Conservation (phyloP, 2,797 vertebrate species). For the Phrynocephalus vlangalii region DNA sequence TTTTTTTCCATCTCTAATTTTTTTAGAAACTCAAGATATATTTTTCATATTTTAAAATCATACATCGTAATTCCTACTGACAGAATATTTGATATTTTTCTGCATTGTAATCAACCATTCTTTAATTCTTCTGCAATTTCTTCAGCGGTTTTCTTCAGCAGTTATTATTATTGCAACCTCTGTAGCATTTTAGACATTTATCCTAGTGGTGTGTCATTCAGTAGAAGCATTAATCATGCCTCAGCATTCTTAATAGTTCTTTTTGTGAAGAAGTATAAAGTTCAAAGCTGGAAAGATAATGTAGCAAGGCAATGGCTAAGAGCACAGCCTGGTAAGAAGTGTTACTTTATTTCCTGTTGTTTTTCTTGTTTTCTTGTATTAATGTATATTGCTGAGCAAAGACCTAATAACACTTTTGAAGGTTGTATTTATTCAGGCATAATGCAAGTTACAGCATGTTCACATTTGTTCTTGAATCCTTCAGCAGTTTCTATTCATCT, state of each 20-base stretch:
- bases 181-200: background rate
- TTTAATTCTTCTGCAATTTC: background rate
- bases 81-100: background rate
- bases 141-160: background rate
- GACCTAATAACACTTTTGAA: background rate
- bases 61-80: background rate
- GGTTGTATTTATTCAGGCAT: background rate
- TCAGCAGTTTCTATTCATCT: background rate
- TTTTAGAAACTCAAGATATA: background rate
- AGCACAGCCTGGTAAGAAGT: background rate
- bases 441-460: background rate
- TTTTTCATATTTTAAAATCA: background rate
- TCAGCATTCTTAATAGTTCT: background rate
- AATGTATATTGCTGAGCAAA: background rate
- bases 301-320: background rate
- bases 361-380: constrained; percentile 6
- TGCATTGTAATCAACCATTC: background rate
- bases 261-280: background rate
- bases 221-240: background rate
- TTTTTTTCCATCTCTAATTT: background rate
- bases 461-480: background rate
- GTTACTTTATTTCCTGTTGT: background rate
- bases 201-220: background rate
- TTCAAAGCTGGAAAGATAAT: background rate
- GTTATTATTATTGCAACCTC: too few species aligned